phyloP scores from a whole-genome alignment of 64 coral and sea anemone genomes.

The Astreopora myriophthalma region DNA sequence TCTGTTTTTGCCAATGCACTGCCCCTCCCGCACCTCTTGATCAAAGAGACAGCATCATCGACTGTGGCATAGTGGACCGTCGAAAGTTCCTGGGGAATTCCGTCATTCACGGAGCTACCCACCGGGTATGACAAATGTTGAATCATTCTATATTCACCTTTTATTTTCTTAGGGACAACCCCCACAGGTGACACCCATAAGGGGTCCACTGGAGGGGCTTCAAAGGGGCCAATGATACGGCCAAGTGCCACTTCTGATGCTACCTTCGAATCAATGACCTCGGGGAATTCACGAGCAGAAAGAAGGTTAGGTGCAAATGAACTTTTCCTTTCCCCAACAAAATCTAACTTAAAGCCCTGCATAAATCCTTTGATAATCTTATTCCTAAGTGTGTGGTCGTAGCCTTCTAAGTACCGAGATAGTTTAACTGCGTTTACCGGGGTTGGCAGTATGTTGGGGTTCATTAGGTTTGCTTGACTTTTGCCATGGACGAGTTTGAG shows the following conservation, averaged over 20 bases:
- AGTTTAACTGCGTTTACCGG: not conserved
- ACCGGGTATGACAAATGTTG: not conserved
- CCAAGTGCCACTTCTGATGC: not conserved
- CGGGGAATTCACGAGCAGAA: not conserved
- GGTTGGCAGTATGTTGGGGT: not conserved
- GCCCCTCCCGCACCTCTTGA: conserved; percentile 16
- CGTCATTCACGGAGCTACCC: conserved; percentile 18
- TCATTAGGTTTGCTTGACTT: no score
- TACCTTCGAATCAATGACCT: not conserved
- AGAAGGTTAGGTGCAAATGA: not conserved
- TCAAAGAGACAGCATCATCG: conserved; percentile 28
- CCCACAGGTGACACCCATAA: not conserved
- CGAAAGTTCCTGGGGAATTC: conserved; percentile 27
- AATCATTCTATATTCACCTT: conserved; percentile 25
- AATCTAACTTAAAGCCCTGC: not conserved
- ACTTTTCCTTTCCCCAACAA: not conserved
- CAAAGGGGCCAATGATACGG: no score
- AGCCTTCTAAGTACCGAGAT: not conserved
- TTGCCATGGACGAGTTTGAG: no score
- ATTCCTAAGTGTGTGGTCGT: no score
- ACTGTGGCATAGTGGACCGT: conserved; percentile 58
- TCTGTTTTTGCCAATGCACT: conserved; percentile 52
- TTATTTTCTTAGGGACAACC: not conserved
- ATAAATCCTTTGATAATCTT: not conserved
- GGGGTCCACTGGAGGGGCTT: not conserved